Evolutionary conservation across 2,888 invertebrate genomes (phyloP).

Genomic region (Xestia xanthographa): DNA sequence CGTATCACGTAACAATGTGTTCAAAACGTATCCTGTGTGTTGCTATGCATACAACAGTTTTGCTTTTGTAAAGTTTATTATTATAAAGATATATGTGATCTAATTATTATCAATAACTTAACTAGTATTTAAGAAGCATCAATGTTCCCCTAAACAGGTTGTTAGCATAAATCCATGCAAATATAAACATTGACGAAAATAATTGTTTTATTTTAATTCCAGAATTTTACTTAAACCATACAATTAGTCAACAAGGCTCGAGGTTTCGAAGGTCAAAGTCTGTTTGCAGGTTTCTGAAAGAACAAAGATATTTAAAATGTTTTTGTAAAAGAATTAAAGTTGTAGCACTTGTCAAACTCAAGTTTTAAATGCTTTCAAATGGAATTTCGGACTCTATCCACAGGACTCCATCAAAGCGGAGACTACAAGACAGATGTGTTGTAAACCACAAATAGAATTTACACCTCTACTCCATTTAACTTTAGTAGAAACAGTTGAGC

Average conservation of each 20-base stretch:
- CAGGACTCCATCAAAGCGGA: background rate
- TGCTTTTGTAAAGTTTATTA: constrained; percentile 75
- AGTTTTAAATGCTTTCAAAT: background rate
- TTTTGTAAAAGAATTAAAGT: no score
- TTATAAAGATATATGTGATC: constrained; percentile 79
- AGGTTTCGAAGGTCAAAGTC: background rate
- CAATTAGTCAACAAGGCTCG: no score
- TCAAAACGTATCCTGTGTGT: constrained; percentile 25
- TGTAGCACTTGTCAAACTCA: background rate
- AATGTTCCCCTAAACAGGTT: constrained; percentile 75
- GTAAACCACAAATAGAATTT: no score
- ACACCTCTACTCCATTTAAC: no score
- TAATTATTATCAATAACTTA: constrained; percentile 73
- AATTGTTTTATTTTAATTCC: constrained; percentile 30
- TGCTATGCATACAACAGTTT: constrained; percentile 56
- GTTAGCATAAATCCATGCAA: constrained; percentile 72
- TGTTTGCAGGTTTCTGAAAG: background rate
- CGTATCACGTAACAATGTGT: no score
- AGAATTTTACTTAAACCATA: background rate
- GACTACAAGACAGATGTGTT: background rate
- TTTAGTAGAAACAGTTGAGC: no score
- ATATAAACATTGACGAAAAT: constrained; percentile 71
- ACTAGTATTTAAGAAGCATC: constrained; percentile 75
- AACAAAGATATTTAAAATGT: no score
- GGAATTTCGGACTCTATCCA: background rate